Evolutionary conservation across 2,113 vertebrate species (phyloP).

Genomic region (Vidua macroura): DNA sequence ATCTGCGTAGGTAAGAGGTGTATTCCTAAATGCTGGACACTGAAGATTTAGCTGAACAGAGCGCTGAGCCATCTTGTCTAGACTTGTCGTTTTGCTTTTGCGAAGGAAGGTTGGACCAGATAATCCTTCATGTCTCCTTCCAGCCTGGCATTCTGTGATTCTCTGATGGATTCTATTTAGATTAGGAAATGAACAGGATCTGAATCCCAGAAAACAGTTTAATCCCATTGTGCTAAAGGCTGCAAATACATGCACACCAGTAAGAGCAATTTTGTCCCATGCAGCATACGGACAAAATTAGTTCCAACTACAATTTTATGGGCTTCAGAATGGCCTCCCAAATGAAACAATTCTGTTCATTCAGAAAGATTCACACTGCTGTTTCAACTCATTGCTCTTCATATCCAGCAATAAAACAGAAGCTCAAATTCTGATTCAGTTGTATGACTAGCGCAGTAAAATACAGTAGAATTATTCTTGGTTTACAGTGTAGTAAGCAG

Average conservation of each 20-base stretch:
- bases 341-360: not conserved
- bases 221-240: not conserved
- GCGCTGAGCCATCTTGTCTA: not conserved
- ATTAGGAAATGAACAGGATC: not conserved
- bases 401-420: not conserved
- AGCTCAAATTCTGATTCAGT: not conserved
- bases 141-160: not conserved
- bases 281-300: not conserved
- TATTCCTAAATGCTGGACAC: not conserved
- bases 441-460: not conserved
- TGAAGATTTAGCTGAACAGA: not conserved
- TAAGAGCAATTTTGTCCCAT: not conserved
- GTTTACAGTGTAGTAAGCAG: not conserved
- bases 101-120: not conserved
- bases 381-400: conserved; percentile 12
- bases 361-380: not conserved
- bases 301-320: not conserved
- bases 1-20: not conserved
- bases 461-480: not conserved
- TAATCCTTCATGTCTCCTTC: not conserved
- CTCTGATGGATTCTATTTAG: not conserved
- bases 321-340: not conserved
- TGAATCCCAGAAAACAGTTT: not conserved
- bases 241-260: not conserved
- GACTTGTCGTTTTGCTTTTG: not conserved